Conservation (phyloP, 2,888 invertebrate genomes). For the Cataglyphis cursor region DNA sequence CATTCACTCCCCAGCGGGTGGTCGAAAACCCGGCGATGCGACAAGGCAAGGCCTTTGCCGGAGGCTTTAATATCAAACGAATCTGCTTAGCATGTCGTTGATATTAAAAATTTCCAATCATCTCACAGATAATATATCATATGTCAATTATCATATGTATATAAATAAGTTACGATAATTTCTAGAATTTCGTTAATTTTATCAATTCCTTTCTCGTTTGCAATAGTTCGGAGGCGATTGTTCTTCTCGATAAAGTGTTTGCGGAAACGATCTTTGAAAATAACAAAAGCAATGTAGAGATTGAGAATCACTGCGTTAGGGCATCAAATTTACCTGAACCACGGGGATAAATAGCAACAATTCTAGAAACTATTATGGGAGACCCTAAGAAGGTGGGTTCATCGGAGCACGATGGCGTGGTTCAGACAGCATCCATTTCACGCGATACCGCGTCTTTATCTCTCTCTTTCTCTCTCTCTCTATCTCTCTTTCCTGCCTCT, state of each 20-base stretch:
- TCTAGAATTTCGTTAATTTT: neutral
- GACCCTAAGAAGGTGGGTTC: conserved; percentile 4
- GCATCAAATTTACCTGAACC: conserved; percentile 22
- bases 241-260: neutral
- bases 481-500: neutral
- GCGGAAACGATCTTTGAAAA: neutral
- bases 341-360: conserved; percentile 38
- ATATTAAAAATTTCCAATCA: conserved; percentile 32
- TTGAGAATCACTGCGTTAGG: neutral
- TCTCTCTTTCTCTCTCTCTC: neutral
- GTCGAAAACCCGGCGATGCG: conserved; percentile 25
- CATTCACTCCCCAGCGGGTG: conserved; percentile 44
- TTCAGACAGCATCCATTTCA: conserved; percentile 39
- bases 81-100: conserved; percentile 3
- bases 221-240: neutral
- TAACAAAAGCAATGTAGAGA: neutral
- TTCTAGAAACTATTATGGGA: conserved; percentile 32
- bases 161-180: neutral
- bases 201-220: neutral
- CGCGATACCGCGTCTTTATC: conserved; percentile 20
- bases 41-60: neutral
- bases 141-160: neutral
- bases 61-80: conserved; percentile 6
- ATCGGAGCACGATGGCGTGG: conserved; percentile 10
- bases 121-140: neutral